Evolutionary conservation across 2,888 invertebrate species (phyloP).

Genomic region (Drosophila conformis): DNA sequence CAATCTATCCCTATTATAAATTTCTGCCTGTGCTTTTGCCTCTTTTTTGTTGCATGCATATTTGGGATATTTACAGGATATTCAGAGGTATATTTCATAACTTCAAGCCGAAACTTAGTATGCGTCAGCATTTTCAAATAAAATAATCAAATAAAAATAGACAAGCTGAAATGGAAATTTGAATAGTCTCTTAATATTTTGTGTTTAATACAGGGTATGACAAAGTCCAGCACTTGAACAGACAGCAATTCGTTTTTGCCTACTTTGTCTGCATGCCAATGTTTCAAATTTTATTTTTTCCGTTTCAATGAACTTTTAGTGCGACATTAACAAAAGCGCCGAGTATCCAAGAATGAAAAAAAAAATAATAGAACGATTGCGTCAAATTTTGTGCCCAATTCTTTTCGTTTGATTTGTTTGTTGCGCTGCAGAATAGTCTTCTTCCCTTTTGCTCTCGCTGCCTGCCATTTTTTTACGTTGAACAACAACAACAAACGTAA

Average conservation of each 20-base stretch:
- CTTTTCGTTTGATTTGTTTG: conserved; percentile 22
- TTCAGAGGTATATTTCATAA: background rate
- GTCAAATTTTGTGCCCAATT: conserved; percentile 15
- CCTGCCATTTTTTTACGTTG: conserved; percentile 38
- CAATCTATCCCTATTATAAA: conserved; percentile 1
- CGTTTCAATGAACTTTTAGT: conserved; percentile 71
- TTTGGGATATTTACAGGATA: conserved; percentile 12
- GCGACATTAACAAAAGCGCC: conserved; percentile 63
- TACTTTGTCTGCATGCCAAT: conserved; percentile 47
- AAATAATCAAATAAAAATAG: background rate
- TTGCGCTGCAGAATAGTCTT: conserved; percentile 21
- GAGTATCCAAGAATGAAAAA: conserved; percentile 30
- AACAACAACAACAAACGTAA: conserved; percentile 46
- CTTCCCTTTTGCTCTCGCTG: conserved; percentile 25
- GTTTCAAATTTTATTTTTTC: conserved; percentile 63
- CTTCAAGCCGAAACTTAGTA: background rate
- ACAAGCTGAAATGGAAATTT: background rate
- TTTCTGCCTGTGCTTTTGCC: conserved; percentile 1
- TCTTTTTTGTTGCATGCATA: conserved; percentile 19
- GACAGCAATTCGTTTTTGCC: conserved; percentile 1
- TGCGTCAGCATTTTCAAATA: background rate
- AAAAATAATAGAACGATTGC: conserved; percentile 30
- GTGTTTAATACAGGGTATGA: conserved; percentile 6
- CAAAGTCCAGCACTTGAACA: background rate
- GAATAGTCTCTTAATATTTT: too few relatives aligned